Percentiles rank a stretch among this genome's conserved stretches.
Conservation (phyloP, 2,113 vertebrate species). For the Dromiciops gliroides region DNA sequence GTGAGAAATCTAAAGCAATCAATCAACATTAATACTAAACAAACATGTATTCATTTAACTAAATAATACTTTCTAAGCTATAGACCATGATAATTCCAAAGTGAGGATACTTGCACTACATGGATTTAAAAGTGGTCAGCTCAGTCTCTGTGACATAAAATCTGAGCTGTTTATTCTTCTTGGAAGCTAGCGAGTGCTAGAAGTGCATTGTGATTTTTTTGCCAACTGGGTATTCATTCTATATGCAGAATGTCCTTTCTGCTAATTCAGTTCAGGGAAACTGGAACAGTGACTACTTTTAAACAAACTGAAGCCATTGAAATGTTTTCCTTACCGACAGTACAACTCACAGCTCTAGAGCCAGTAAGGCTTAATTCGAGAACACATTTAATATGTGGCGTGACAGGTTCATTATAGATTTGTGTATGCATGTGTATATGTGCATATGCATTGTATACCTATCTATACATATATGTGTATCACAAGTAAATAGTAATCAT, state of each 20-base stretch:
- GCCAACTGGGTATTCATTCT: constrained; percentile 57
- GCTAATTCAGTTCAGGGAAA: constrained; percentile 43
- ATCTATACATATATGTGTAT: background rate
- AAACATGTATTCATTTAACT: background rate
- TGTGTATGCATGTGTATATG: background rate
- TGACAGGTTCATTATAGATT: background rate
- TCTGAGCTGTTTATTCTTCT: constrained; percentile 55
- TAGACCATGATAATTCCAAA: background rate
- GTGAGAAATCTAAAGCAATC: background rate
- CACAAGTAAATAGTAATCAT: background rate
- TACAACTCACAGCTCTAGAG: constrained; percentile 48
- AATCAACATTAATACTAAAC: background rate
- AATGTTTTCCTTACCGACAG: constrained; percentile 53
- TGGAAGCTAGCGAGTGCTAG: constrained; percentile 9
- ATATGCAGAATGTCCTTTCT: constrained; percentile 51
- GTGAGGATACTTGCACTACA: constrained; percentile 36
- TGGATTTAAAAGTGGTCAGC: constrained; percentile 43
- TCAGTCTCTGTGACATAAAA: constrained; percentile 57
- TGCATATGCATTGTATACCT: background rate
- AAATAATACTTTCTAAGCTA: background rate
- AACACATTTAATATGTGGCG: constrained; percentile 20
- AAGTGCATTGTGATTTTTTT: constrained; percentile 44
- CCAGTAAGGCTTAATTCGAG: background rate
- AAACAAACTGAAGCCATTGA: constrained; percentile 67
- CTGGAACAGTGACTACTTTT: constrained; percentile 54